Conservation (phyloP, 2,113 vertebrate genomes). For the Atlantisia rogersi region DNA sequence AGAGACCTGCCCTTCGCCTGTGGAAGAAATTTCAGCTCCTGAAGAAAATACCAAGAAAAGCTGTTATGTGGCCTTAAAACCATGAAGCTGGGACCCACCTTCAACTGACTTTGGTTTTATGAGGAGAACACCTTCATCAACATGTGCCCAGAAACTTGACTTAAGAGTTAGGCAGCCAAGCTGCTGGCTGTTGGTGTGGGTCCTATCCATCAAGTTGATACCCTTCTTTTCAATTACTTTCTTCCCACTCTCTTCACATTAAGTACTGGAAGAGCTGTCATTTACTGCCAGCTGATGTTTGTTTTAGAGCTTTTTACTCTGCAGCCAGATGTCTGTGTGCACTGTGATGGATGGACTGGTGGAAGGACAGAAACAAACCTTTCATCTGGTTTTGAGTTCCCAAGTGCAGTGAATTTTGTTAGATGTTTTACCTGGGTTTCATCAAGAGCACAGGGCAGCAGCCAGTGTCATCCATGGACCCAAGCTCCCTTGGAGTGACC, state of each 20-base stretch:
- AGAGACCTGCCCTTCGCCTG: accelerated
- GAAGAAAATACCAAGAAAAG: neutral
- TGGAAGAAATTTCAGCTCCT: neutral
- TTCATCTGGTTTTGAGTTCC: neutral
- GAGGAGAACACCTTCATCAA: neutral
- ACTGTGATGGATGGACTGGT: neutral
- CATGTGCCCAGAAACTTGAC: neutral
- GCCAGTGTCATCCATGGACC: neutral
- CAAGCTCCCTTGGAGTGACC: neutral
- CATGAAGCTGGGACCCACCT: neutral
- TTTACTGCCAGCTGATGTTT: neutral
- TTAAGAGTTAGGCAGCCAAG: neutral
- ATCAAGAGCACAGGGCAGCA: neutral
- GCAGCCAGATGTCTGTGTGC: neutral
- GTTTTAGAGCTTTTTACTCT: neutral
- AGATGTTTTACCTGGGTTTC: neutral
- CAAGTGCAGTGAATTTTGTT: neutral
- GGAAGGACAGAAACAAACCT: neutral
- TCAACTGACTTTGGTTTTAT: neutral
- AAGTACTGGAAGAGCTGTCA: neutral
- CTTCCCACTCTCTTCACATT: neutral
- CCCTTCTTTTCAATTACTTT: neutral
- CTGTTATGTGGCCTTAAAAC: neutral
- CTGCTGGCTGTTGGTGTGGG: neutral
- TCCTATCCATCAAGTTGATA: neutral